These are phyloP conservation scores for Timema podura DNA, from an alignment of 2,888 invertebrate genomes.

Conservation along the genomic window DNA sequence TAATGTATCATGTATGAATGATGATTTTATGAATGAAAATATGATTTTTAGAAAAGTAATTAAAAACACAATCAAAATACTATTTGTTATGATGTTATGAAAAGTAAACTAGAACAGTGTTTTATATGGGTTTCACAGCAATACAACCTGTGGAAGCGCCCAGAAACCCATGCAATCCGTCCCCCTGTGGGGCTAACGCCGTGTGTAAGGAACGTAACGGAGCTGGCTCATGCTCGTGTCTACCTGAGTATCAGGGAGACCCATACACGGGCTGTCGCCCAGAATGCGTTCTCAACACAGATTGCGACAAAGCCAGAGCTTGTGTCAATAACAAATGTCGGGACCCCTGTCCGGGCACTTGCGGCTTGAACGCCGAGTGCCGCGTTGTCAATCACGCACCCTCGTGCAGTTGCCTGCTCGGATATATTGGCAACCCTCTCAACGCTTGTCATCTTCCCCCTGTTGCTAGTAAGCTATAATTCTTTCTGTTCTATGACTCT, in stretches of 20 bases:
- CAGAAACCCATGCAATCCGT: slow-evolving; percentile 77
- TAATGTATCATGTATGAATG: too few relatives aligned
- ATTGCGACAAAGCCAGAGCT: slow-evolving; percentile 70
- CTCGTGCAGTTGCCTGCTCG: slow-evolving; percentile 71
- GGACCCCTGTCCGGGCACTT: slow-evolving; percentile 78
- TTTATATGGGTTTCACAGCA: too few relatives aligned
- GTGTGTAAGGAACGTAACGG: slow-evolving; percentile 77
- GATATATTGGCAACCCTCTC: slow-evolving; percentile 72
- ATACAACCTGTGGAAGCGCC: slow-evolving; percentile 53
- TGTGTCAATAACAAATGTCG: slow-evolving; percentile 82
- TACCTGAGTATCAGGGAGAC: slow-evolving; percentile 80
- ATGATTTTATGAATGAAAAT: too few relatives aligned
- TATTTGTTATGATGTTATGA: too few relatives aligned
- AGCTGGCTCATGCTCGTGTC: slow-evolving; percentile 78
- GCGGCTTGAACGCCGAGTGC: slow-evolving; percentile 76
- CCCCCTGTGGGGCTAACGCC: slow-evolving; percentile 83
- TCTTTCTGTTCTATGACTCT: slow-evolving; percentile 1
- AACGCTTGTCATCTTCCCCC: slow-evolving; percentile 45
- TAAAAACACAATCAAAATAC: too few relatives aligned
- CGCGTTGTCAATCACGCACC: slow-evolving; percentile 78
- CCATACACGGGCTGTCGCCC: slow-evolving; percentile 82
- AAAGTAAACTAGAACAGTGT: too few relatives aligned
- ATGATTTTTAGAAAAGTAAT: too few relatives aligned
- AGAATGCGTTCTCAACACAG: slow-evolving; percentile 80
- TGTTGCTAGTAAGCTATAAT: slow-evolving; percentile 37